Percentiles rank a stretch among this genome's conserved stretches.
Conservation (phyloP, 2,888 invertebrate species). For the Trachelus tabidus region DNA sequence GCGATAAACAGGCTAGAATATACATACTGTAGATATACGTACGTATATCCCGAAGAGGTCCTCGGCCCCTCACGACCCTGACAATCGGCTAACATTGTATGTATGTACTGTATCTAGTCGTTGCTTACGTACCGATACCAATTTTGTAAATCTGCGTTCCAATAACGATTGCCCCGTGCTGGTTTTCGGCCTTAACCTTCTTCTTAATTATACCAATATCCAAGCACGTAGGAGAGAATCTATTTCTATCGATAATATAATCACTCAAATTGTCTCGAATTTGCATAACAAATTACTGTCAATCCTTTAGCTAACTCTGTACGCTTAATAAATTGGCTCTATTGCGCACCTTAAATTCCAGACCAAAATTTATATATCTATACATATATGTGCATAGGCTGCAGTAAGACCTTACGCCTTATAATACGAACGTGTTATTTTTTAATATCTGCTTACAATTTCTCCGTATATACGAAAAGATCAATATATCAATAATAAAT, state of each 20-base stretch:
- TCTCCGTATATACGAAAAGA: too few species aligned
- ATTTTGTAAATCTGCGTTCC: not conserved
- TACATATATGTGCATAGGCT: too few species aligned
- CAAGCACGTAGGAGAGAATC: not conserved
- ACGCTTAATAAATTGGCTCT: not conserved
- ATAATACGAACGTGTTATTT: too few species aligned
- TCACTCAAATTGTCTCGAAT: not conserved
- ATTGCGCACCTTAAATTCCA: not conserved
- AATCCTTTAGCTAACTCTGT: not conserved
- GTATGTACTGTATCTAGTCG: not conserved
- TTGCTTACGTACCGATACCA: not conserved
- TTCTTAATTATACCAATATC: not conserved
- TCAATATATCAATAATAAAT: too few species aligned
- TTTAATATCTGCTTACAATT: too few species aligned
- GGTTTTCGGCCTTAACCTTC: not conserved
- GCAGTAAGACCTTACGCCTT: too few species aligned
- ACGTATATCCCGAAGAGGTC: not conserved
- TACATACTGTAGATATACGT: not conserved
- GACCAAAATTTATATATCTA: not conserved
- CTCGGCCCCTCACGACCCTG: not conserved
- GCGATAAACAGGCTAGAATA: not conserved
- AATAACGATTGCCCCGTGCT: not conserved
- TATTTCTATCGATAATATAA: not conserved
- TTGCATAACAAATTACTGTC: not conserved
- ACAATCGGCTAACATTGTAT: not conserved